phyloP scores from a whole-genome alignment of 2,113 vertebrate genomes.

The Syngnathus floridae region DNA sequence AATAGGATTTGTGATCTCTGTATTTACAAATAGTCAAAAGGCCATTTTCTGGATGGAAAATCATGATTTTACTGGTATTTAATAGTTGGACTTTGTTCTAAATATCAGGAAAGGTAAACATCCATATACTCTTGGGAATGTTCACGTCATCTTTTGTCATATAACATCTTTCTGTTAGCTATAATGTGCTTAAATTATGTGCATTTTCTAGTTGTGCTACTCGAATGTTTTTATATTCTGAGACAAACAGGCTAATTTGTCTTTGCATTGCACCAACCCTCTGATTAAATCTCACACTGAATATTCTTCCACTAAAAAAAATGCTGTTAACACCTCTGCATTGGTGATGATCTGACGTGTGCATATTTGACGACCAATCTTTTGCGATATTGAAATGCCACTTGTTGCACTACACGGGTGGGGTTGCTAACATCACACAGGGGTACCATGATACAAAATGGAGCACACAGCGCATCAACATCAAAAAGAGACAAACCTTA shows the following conservation, averaged over 20 bases:
- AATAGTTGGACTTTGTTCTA: not conserved
- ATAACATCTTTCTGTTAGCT: not conserved
- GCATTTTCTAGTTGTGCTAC: conserved; percentile 9
- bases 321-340: not conserved
- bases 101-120: conserved; percentile 40
- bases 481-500: conserved; percentile 13
- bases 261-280: conserved; percentile 52
- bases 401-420: conserved; percentile 42
- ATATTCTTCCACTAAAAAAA: not conserved
- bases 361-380: not conserved
- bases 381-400: not conserved
- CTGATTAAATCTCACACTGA: conserved; percentile 8
- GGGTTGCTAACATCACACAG: conserved; percentile 20
- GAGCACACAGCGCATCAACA: conserved; percentile 12
- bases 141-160: not conserved
- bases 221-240: conserved; percentile 14
- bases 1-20: conserved; percentile 2
- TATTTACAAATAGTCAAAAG: conserved; percentile 16
- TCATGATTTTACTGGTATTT: not conserved
- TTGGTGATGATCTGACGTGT: not conserved
- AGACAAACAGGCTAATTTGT: conserved; percentile 24
- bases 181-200: conserved; percentile 11
- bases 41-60: conserved; percentile 16
- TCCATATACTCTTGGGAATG: conserved; percentile 29
- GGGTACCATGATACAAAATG: conserved; percentile 25